Conservation (phyloP, 2,113 vertebrate species). For the Chamaetylas fuelleborni region DNA sequence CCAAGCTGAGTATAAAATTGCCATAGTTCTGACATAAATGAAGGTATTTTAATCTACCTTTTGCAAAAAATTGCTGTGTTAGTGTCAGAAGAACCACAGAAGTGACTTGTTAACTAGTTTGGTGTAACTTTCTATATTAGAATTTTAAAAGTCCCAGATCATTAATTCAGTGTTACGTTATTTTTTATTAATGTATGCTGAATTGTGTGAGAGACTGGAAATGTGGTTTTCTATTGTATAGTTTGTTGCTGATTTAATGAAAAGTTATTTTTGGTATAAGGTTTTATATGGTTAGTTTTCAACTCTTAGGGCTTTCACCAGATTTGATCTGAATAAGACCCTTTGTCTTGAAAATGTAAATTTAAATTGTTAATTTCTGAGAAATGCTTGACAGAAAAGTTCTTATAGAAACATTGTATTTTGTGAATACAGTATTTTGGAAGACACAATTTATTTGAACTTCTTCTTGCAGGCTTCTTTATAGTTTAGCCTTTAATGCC, state of each 20-base stretch:
- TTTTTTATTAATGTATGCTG: background rate
- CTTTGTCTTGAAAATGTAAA: background rate
- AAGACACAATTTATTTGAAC: background rate
- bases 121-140: background rate
- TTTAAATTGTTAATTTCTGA: background rate
- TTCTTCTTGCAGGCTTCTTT: conserved; percentile 86
- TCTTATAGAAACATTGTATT: background rate
- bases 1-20: background rate
- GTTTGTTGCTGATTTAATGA: background rate
- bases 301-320: background rate
- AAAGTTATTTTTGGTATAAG: background rate
- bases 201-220: background rate
- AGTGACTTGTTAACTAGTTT: background rate
- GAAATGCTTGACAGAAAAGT: background rate
- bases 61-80: background rate
- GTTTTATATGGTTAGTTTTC: background rate
- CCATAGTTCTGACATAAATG: background rate
- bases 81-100: background rate
- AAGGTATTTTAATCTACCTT: background rate
- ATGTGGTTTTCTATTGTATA: background rate
- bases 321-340: background rate
- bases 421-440: background rate
- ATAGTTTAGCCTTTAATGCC: conserved; percentile 97
- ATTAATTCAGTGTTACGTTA: background rate
- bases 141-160: background rate